Conservation (phyloP, 2,797 vertebrate species). For the Parauchenoglanis punctatus region DNA sequence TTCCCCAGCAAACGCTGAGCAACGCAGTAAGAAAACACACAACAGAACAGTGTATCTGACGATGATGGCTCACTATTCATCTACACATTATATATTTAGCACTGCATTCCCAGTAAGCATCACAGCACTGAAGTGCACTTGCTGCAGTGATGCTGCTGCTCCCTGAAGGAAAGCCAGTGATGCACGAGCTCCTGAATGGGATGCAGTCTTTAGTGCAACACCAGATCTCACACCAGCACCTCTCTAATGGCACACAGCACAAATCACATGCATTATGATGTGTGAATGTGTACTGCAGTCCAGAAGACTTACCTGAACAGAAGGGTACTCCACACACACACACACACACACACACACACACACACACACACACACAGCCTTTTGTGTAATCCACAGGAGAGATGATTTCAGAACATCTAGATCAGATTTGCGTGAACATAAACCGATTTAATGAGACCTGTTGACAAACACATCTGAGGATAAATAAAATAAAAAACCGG, state of each 20-base stretch:
- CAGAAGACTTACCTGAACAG: conserved; percentile 50
- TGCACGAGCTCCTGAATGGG: not conserved
- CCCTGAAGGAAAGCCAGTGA: not conserved
- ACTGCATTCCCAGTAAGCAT: not conserved
- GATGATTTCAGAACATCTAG: conserved; percentile 60
- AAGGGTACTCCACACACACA: conserved; percentile 29
- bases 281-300: not conserved
- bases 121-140: conserved; percentile 4
- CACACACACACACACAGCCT: conserved; percentile 58
- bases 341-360: conserved; percentile 9
- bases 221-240: not conserved
- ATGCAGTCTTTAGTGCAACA: not conserved
- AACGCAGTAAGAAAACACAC: not conserved
- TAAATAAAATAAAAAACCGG: conserved; percentile 37
- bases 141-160: conserved; percentile 35
- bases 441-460: not conserved
- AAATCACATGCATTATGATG: not conserved
- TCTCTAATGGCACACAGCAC: not conserved
- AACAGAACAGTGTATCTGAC: not conserved
- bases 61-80: not conserved
- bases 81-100: not conserved
- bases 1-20: not conserved
- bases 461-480: not conserved
- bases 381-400: conserved; percentile 73
- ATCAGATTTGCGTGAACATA: conserved; percentile 42